Evolutionary conservation across 2,888 invertebrate genomes (phyloP), one percentile per base, ranked within the genome.

Genomic region (Dolomedes plantarius): DNA sequence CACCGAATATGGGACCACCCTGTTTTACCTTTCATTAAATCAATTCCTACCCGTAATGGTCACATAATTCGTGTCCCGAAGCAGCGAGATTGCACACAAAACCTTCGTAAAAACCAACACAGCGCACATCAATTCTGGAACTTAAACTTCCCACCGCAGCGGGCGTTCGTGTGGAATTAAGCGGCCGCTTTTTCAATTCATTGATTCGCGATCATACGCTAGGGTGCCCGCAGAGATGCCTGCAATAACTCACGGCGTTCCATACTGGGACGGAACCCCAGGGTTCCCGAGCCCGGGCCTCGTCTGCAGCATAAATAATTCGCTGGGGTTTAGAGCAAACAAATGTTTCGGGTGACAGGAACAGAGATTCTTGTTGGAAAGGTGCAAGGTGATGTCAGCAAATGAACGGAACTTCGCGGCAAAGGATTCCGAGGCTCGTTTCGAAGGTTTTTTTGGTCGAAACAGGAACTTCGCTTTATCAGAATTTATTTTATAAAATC

Each of bases 261-360:
- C 83, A 41, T 72, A 0, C 67, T 11, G 36, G 32, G 64, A 27
- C 28, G 16, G 6, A 31, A 23, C 82, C 11, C 50, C 76, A 32
- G 83, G 27, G 28, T 16, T 23, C 36, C 76, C 19, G 13, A 23
- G 39, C 28, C 50, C 16, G 9, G 56, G 50, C 73, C n/a, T 31
- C 19, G 65, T 65, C 71, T 29, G 27, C 29, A 39, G 80, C 50
- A 83, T 83, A 83, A 83, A 76, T 83, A 76, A 77, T 77, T 56
- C 50, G 64, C 39, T 36, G 46, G 23, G 28, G 46, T 76, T 72
- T 19, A 76, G 39, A 32, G 71, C 56, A 82, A 71, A 83, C 64
- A 83, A 76, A 72, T 71, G 76, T 77, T 76, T 36, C n/a, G 16
- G 46, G 65, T 64, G 65, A 76, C 65, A 83, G 50, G 16, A 46